phyloP scores from a whole-genome alignment of 2,113 vertebrate species.

The Addax nasomaculatus region DNA sequence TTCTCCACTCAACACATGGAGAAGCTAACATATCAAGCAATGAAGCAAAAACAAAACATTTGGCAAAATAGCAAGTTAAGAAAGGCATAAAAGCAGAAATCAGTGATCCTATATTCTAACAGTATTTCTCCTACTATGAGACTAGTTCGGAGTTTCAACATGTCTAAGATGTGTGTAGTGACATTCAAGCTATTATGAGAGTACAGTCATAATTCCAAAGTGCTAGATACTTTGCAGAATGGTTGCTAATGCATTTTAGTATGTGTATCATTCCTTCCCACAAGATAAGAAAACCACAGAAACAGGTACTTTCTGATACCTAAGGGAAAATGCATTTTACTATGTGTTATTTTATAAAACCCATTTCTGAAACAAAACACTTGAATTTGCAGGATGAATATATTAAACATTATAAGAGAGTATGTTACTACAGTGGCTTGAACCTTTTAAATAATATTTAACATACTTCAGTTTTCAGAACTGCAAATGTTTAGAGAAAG shows the following conservation, averaged over 20 bases:
- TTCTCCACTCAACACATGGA: background rate
- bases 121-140: background rate
- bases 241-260: background rate
- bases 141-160: background rate
- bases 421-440: background rate
- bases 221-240: background rate
- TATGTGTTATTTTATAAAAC: constrained; percentile 2
- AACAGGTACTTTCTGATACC: background rate
- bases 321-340: background rate
- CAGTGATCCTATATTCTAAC: background rate
- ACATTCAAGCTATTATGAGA: background rate
- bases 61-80: background rate
- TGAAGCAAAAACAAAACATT: background rate
- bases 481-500: background rate
- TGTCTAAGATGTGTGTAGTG: background rate
- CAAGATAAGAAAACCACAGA: background rate
- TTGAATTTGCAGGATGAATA: background rate
- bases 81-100: background rate
- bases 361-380: background rate
- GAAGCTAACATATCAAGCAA: background rate
- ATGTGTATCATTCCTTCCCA: background rate
- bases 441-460: constrained; percentile 10
- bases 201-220: background rate
- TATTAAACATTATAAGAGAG: background rate
- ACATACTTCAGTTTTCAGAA: background rate